Evolutionary conservation across 2,113 vertebrate genomes (phyloP).

Genomic region (Corythornis vintsioides): DNA sequence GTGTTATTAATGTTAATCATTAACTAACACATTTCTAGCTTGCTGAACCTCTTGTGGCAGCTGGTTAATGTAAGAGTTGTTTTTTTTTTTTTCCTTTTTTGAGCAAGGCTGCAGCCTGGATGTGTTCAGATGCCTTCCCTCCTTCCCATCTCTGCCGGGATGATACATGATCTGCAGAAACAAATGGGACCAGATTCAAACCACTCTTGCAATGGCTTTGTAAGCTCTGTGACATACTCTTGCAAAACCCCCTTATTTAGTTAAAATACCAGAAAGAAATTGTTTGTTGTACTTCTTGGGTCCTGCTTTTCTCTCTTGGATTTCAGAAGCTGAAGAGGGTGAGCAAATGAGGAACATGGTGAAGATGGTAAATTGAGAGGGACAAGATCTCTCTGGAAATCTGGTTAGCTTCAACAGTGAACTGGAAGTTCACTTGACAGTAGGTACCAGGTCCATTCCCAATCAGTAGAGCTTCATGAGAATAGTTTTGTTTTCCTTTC

Average conservation of each 20-base stretch:
- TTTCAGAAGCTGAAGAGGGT: background rate
- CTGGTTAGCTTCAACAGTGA: background rate
- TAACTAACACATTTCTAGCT: background rate
- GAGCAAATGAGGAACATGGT: fast-evolving
- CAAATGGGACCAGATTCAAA: background rate
- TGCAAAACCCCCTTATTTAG: fast-evolving
- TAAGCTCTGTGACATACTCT: background rate
- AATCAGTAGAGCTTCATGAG: background rate
- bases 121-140: background rate
- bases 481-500: background rate
- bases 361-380: background rate
- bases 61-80: slow-evolving; percentile 23
- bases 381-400: background rate
- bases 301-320: background rate
- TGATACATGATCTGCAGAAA: background rate
- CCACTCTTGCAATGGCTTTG: background rate
- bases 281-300: background rate
- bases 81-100: background rate
- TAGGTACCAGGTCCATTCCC: background rate
- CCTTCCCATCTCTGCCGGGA: background rate
- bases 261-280: background rate
- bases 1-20: background rate
- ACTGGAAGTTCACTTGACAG: background rate
- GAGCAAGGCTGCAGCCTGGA: background rate
- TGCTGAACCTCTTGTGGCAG: background rate